These are phyloP conservation scores for Auanema freiburgensis DNA, from an alignment of 2,888 invertebrate genomes.

Conservation along the genomic window DNA sequence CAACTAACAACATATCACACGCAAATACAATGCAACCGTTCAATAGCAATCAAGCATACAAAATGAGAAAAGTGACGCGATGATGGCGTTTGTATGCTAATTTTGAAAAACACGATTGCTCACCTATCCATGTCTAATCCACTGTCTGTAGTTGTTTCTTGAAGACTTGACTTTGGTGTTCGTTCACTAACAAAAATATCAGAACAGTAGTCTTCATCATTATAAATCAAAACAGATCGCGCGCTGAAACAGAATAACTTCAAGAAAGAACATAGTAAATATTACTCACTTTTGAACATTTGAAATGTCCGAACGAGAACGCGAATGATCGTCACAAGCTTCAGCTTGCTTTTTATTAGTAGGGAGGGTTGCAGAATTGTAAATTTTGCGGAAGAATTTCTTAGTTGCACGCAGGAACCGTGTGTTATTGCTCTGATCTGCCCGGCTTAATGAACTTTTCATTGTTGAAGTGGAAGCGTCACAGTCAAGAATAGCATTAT, in stretches of 20 bases:
- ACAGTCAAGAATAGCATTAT: conserved; percentile 27
- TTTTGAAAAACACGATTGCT: not conserved
- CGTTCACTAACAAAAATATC: not conserved
- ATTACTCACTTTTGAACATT: no score
- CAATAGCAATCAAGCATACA: no score
- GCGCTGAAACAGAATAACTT: no score
- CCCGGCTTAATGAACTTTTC: conserved; percentile 18
- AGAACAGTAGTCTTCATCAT: conserved; percentile 5
- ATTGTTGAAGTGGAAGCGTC: conserved; percentile 38
- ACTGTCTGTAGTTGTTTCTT: conserved; percentile 38
- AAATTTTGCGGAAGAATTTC: conserved; percentile 59
- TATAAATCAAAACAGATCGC: not conserved
- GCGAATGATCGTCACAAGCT: no score
- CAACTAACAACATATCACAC: not conserved
- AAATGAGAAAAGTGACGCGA: no score
- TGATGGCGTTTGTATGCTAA: no score
- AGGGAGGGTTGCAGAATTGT: conserved; percentile 57
- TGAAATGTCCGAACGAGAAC: no score
- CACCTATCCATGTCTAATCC: conserved; percentile 41
- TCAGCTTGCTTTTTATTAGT: conserved; percentile 35
- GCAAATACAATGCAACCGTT: no score
- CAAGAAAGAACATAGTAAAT: no score
- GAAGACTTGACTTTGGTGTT: conserved; percentile 28
- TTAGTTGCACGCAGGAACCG: conserved; percentile 53
- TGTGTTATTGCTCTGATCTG: conserved; percentile 20